Conservation (phyloP, 1,140 invertebrate species). For the Hylyphantes graminicola region DNA sequence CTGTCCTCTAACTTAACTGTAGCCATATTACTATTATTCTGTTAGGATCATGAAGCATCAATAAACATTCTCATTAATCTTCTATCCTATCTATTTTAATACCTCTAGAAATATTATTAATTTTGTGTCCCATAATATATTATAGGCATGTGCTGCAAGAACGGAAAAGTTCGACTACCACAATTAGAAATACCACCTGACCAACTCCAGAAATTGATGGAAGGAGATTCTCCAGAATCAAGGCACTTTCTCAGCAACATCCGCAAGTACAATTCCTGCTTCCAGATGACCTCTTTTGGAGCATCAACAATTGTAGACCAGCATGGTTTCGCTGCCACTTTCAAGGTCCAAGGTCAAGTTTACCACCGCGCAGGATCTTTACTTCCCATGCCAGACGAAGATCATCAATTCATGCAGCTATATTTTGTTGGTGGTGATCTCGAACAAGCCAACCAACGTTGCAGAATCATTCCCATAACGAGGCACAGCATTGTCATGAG, state of each 20-base stretch:
- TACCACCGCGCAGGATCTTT: slow-evolving; percentile 62
- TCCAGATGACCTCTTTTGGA: slow-evolving; percentile 68
- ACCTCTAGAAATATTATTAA: too few relatives aligned
- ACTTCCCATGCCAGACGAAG: background rate
- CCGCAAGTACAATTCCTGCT: slow-evolving; percentile 68
- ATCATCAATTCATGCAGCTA: background rate
- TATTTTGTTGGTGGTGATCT: background rate
- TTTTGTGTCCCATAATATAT: too few relatives aligned
- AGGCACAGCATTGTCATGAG: background rate
- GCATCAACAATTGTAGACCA: slow-evolving; percentile 63
- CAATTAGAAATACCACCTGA: too few relatives aligned
- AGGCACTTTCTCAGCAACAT: slow-evolving; percentile 64
- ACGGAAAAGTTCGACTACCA: too few relatives aligned
- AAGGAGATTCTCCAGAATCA: too few relatives aligned
- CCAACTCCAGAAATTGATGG: too few relatives aligned
- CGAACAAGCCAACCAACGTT: background rate
- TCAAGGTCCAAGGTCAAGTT: slow-evolving; percentile 70
- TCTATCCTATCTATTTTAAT: too few relatives aligned
- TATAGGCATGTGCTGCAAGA: too few relatives aligned
- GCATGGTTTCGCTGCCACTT: slow-evolving; percentile 66
- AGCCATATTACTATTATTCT: too few relatives aligned
- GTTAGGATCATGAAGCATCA: too few relatives aligned
- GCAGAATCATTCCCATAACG: background rate
- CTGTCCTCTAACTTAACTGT: too few relatives aligned
- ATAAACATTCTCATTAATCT: too few relatives aligned